Conservation (phyloP, 2,888 invertebrate species). For the Scaptomyza parva region DNA sequence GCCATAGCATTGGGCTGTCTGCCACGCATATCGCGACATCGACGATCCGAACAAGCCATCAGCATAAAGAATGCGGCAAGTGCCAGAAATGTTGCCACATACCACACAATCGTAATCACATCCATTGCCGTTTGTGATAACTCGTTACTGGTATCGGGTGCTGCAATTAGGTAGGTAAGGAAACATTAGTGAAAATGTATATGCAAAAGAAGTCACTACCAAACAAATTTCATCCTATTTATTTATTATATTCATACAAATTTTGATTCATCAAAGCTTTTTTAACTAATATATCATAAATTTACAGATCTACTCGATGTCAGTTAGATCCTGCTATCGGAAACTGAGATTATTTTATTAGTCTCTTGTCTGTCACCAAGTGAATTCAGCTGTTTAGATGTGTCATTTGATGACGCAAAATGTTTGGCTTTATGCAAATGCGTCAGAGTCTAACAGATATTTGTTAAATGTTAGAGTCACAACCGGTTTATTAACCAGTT, state of each 20-base stretch:
- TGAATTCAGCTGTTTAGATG: neutral
- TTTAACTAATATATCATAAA: no score
- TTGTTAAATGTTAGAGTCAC: slow-evolving; percentile 4
- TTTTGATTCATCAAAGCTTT: no score
- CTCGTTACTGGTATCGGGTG: slow-evolving; percentile 70
- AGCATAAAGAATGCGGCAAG: slow-evolving; percentile 84
- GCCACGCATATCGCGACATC: slow-evolving; percentile 70
- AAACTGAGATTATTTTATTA: neutral
- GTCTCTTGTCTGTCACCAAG: slow-evolving; percentile 1
- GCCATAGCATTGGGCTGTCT: slow-evolving; percentile 41
- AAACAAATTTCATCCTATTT: no score
- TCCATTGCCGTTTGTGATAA: slow-evolving; percentile 84
- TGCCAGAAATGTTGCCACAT: slow-evolving; percentile 84
- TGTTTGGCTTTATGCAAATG: slow-evolving; percentile 1
- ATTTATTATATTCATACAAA: no score
- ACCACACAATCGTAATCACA: slow-evolving; percentile 84
- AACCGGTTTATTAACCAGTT: slow-evolving; percentile 14
- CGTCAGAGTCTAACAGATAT: slow-evolving; percentile 16
- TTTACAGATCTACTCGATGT: neutral
- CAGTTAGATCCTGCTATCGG: neutral
- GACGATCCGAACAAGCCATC: slow-evolving; percentile 84
- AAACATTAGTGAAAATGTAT: neutral
- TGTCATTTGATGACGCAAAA: slow-evolving; percentile 51
- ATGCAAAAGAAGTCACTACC: no score
- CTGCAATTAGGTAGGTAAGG: slow-evolving; percentile 30